Base-by-base conservation (phyloP, 1,140 invertebrate genomes). In the Aphidius ervi region DNA sequence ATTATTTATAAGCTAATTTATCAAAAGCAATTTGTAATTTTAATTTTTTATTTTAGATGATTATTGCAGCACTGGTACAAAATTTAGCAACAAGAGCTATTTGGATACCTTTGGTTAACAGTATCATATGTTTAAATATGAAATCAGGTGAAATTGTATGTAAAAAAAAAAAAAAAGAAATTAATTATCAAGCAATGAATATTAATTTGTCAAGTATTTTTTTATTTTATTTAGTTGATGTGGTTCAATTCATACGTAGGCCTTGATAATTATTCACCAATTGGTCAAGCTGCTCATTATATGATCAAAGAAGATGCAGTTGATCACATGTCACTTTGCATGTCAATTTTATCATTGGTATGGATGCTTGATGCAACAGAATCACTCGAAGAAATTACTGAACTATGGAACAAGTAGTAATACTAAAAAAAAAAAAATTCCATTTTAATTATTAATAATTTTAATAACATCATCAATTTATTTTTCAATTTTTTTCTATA, bases 351-450 rank as follows among this genome's bases (percentile, higher is more conserved):
- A 7, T 73, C 75, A 1, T 78, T 79, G n/a, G 61, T 78, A 0
- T 81, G 78, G 78, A 81, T 81, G 78, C 56, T 81, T 45, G 78
- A 81, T 20, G 78, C 78, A 0, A 81, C 78, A 3, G 78, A 81
- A 61, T 74, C 72, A 0, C 59, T 80, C 9, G 76, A 79, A 42
- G 70, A 72, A 5, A 70, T 80, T 46, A 60, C 74, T 46, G 77
- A 80, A 9, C 62, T 67, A 43, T 71, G 75, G 71, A 58, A 63
- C 66, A 77, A 78, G 71, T 76, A 78, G 68, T 77, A 75, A 68
- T 54, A 52, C 20, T 61, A 65, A 20, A 57, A 5, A 53, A 16
- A 16, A 16, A 16, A 16, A 16, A 16, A 0, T 16, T 16, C 16
- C 1, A 16, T 16, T 16, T 16, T 16, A 16, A 16, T 16, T 16